A percentile compares a stretch with the other conserved stretches of the same genome.
These are phyloP conservation scores for Chlorodrepanis virens DNA, from an alignment of 2,113 vertebrate species.

Conservation along the genomic window DNA sequence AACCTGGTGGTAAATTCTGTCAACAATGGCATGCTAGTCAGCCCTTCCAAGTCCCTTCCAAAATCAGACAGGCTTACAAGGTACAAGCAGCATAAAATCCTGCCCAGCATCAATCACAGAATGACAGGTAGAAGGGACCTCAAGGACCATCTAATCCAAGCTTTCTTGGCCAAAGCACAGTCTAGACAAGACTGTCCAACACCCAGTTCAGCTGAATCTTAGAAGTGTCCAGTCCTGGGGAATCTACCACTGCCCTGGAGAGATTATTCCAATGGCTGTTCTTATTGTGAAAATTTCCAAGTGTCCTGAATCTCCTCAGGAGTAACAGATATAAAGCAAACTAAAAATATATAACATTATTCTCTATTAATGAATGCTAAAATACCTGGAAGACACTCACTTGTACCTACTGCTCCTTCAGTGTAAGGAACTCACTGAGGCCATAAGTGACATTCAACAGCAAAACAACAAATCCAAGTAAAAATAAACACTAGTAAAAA, in stretches of 20 bases:
- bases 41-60: accelerated
- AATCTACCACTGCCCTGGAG: not conserved
- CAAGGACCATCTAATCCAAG: not conserved
- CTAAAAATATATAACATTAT: accelerated
- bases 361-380: not conserved
- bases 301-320: not conserved
- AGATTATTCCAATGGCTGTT: not conserved
- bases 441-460: accelerated
- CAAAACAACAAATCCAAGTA: not conserved
- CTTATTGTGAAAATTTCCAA: not conserved
- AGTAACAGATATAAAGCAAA: not conserved
- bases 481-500: not conserved
- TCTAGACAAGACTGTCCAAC: not conserved
- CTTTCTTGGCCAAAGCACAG: not conserved
- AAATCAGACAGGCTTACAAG: not conserved
- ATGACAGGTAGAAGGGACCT: not conserved
- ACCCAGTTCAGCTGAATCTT: not conserved
- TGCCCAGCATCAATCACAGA: not conserved
- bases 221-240: not conserved
- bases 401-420: no score
- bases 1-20: not conserved
- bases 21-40: not conserved
- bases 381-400: not conserved
- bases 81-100: accelerated
- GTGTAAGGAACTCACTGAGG: no score